Conservation (phyloP, 2,888 invertebrate species). For the Brenthis ino region DNA sequence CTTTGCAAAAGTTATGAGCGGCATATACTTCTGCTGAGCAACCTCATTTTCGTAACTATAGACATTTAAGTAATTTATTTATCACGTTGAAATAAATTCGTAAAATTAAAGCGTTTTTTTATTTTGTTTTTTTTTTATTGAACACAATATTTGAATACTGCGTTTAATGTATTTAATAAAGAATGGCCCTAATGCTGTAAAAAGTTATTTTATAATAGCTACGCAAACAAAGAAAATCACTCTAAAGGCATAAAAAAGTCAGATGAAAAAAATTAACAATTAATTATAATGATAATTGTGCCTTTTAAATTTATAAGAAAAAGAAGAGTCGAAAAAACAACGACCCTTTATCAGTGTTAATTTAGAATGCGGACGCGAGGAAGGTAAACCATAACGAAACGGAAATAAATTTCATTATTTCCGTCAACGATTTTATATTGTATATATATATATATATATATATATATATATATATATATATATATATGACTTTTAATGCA, state of each 20-base stretch:
- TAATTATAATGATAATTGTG: conserved; percentile 29
- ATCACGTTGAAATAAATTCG: too few species aligned
- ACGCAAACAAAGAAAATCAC: conserved; percentile 10
- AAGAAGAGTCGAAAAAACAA: conserved; percentile 16
- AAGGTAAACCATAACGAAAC: conserved; percentile 6
- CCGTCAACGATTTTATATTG: too few species aligned
- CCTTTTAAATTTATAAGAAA: conserved; percentile 24
- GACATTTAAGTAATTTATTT: too few species aligned
- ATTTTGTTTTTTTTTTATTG: too few species aligned
- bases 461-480: too few species aligned
- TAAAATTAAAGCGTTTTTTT: too few species aligned
- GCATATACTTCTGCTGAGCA: too few species aligned
- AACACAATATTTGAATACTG: too few species aligned
- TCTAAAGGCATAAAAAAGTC: conserved; percentile 15
- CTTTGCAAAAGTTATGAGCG: too few species aligned
- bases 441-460: too few species aligned
- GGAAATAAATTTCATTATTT: not conserved
- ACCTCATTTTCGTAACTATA: too few species aligned
- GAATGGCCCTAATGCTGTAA: not conserved
- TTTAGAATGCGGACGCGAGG: conserved; percentile 6
- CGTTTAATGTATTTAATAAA: not conserved
- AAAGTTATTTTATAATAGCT: conserved; percentile 11
- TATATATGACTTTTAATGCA: too few species aligned
- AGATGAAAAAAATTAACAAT: conserved; percentile 29
- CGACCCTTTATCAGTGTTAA: conserved; percentile 21